Conservation (phyloP, 2,888 invertebrate genomes). For the Drosophila recens region DNA sequence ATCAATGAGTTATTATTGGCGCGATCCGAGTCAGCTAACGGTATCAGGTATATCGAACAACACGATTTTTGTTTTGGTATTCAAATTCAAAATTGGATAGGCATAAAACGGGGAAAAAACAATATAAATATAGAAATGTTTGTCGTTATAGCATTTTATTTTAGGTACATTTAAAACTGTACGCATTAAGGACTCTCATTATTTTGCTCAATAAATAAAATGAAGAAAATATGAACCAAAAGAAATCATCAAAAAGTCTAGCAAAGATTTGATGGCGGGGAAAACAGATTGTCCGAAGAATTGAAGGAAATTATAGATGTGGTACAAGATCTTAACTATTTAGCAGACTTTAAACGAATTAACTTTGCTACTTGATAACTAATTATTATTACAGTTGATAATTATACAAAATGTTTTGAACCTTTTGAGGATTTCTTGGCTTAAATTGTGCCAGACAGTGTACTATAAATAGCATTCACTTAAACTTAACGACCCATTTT, state of each 20-base stretch:
- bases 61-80: constrained; percentile 59
- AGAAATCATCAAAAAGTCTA: constrained; percentile 33
- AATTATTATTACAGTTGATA: constrained; percentile 11
- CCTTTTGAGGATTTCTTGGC: constrained; percentile 50
- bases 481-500: constrained; percentile 30
- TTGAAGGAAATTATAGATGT: constrained; percentile 25
- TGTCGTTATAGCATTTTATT: constrained; percentile 63
- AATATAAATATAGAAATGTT: constrained; percentile 70
- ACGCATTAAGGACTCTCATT: constrained; percentile 29
- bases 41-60: constrained; percentile 41
- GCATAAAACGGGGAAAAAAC: constrained; percentile 66
- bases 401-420: constrained; percentile 32
- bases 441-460: constrained; percentile 44
- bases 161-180: constrained; percentile 15
- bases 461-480: constrained; percentile 23
- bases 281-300: constrained; percentile 13
- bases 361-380: constrained; percentile 36
- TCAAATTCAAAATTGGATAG: constrained; percentile 66
- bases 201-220: constrained; percentile 10
- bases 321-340: constrained; percentile 13
- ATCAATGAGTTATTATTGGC: constrained; percentile 90
- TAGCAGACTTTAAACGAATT: constrained; percentile 26
- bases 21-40: constrained; percentile 85
- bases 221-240: constrained; percentile 10
- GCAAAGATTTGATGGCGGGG: constrained; percentile 18